Percentiles rank a stretch among this genome's conserved stretches.
phyloP scores from a whole-genome alignment of 2,888 invertebrate species.

The Cyaniris semiargus region DNA sequence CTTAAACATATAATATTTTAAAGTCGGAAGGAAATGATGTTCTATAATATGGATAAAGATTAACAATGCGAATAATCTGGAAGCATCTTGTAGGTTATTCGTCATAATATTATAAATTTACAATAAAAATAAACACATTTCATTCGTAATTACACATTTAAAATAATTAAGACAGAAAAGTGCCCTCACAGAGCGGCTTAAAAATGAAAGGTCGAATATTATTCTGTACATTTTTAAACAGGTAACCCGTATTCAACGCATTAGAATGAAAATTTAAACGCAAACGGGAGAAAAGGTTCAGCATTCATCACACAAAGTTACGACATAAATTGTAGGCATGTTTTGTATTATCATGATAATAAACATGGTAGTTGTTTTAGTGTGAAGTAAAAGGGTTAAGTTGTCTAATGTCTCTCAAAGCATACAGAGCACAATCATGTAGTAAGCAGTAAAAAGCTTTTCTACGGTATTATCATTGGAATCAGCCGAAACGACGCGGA shows the following conservation, averaged over 20 bases:
- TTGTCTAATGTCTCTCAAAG: not conserved
- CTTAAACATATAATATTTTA: too few species aligned
- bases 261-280: constrained; percentile 27
- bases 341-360: constrained; percentile 4
- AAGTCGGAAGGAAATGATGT: too few species aligned
- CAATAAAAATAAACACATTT: not conserved
- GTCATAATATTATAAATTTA: not conserved
- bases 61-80: too few species aligned
- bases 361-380: not conserved
- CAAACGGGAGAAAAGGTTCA: constrained; percentile 9
- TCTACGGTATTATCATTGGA: too few species aligned
- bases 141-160: not conserved
- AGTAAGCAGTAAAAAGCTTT: not conserved
- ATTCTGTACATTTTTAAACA: constrained; percentile 40
- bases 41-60: too few species aligned
- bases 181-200: constrained; percentile 42
- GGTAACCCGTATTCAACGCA: constrained; percentile 2
- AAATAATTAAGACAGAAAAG: constrained; percentile 2
- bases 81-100: not conserved
- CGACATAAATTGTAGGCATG: constrained; percentile 6
- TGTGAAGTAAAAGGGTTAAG: not conserved
- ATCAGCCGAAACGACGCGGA: too few species aligned
- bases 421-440: not conserved
- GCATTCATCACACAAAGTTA: constrained; percentile 14
- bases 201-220: constrained; percentile 38